These are phyloP conservation scores for Andrena hattorfiana DNA, from an alignment of 2,888 invertebrate species.

Conservation along the genomic window DNA sequence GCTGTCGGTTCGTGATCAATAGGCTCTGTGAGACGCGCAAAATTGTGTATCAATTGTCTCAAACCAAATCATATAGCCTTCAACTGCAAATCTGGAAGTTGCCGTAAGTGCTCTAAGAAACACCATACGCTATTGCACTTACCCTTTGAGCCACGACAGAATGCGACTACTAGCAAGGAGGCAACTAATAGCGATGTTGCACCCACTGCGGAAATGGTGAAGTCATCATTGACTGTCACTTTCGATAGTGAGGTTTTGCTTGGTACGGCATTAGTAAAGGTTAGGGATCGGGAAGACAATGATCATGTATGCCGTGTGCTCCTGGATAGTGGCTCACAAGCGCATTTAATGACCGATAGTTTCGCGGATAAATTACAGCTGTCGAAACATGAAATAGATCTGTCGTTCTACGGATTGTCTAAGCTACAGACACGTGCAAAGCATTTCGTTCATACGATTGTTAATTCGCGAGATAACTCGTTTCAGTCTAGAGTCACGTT, in stretches of 20 bases:
- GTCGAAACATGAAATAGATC: neutral
- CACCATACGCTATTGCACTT: slow-evolving; percentile 25
- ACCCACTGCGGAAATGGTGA: too few relatives aligned
- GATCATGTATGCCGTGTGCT: slow-evolving; percentile 4
- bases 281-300: neutral
- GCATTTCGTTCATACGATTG: neutral
- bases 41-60: slow-evolving; percentile 20
- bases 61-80: neutral
- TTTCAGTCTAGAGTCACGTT: neutral
- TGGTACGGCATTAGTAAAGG: slow-evolving; percentile 4
- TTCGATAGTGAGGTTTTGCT: slow-evolving; percentile 7
- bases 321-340: neutral
- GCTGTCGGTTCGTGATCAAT: neutral
- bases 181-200: neutral
- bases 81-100: neutral
- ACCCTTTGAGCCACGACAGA: neutral
- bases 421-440: neutral
- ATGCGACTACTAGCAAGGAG: too few relatives aligned
- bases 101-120: neutral
- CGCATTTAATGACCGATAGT: neutral
- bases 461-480: neutral
- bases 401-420: neutral
- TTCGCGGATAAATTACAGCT: slow-evolving; percentile 2
- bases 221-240: neutral
- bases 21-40: neutral